Percentiles rank a stretch among this genome's conserved stretches.
Evolutionary conservation across 2,797 vertebrate genomes (phyloP).

Genomic region (Hippopotamyrus pictus): DNA sequence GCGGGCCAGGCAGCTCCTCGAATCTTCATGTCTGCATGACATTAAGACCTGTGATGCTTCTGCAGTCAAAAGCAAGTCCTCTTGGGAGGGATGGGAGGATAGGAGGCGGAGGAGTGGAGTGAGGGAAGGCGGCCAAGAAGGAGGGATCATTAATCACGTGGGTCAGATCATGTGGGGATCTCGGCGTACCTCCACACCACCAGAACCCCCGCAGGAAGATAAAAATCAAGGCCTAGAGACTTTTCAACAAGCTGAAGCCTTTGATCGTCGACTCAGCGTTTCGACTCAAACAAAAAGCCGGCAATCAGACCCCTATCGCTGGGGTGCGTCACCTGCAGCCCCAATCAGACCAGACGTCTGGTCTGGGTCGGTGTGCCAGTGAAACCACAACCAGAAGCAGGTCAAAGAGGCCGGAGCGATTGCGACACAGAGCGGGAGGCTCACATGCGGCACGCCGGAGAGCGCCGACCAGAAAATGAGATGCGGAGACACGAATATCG

Average conservation of each 20-base stretch:
- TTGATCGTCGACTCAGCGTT: background rate
- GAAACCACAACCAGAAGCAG: background rate
- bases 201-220: background rate
- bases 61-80: background rate
- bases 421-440: background rate
- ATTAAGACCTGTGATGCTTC: background rate
- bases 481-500: background rate
- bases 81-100: background rate
- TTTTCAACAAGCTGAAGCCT: background rate
- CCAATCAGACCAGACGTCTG: background rate
- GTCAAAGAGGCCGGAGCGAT: background rate
- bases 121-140: background rate
- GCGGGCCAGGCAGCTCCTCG: background rate
- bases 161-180: background rate
- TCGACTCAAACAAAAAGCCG: background rate
- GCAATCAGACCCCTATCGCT: background rate
- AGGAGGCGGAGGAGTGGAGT: background rate
- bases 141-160: background rate
- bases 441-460: background rate
- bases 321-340: background rate
- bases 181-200: background rate
- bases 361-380: background rate
- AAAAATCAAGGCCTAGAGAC: background rate
- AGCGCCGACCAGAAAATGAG: background rate
- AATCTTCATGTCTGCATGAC: background rate